A percentile compares a stretch with the other conserved stretches of the same genome.
These are phyloP conservation scores for Micoletzkya japonica DNA, from an alignment of 2,888 invertebrate genomes.

Conservation along the genomic window DNA sequence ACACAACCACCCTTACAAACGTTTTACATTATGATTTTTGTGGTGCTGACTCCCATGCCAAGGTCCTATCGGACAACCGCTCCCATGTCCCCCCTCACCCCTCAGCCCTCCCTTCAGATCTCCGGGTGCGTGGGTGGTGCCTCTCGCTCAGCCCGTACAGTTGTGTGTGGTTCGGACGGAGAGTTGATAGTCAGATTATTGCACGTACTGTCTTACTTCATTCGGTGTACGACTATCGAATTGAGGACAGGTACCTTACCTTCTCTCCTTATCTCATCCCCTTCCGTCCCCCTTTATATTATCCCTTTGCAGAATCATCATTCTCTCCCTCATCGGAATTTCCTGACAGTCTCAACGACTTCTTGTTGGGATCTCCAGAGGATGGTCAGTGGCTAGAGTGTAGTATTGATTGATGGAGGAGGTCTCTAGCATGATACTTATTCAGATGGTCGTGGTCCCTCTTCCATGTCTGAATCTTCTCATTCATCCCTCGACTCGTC, in stretches of 20 bases:
- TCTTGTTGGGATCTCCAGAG: background rate
- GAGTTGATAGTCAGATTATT: constrained; percentile 77
- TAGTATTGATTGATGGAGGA: no score
- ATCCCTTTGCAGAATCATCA: no score
- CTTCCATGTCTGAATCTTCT: background rate
- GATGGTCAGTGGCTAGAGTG: background rate
- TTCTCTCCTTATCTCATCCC: no score
- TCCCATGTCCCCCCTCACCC: no score
- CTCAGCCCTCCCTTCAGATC: constrained; percentile 66
- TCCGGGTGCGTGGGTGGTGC: constrained; percentile 76
- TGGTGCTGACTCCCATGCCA: no score
- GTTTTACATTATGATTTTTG: no score
- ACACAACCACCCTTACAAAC: no score
- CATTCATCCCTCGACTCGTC: background rate
- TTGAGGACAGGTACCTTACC: constrained; percentile 25
- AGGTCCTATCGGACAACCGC: no score
- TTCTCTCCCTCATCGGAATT: no score
- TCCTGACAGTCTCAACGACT: background rate
- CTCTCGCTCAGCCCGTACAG: constrained; percentile 77
- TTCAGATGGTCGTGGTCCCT: background rate
- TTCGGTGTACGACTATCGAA: constrained; percentile 72
- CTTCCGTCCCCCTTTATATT: no score
- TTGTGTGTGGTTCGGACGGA: constrained; percentile 73
- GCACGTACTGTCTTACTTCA: constrained; percentile 82
- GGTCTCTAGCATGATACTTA: no score